Percentiles rank a stretch among this genome's conserved stretches.
Conservation (phyloP, 2,888 invertebrate genomes). For the Gasteruption jaculator region DNA sequence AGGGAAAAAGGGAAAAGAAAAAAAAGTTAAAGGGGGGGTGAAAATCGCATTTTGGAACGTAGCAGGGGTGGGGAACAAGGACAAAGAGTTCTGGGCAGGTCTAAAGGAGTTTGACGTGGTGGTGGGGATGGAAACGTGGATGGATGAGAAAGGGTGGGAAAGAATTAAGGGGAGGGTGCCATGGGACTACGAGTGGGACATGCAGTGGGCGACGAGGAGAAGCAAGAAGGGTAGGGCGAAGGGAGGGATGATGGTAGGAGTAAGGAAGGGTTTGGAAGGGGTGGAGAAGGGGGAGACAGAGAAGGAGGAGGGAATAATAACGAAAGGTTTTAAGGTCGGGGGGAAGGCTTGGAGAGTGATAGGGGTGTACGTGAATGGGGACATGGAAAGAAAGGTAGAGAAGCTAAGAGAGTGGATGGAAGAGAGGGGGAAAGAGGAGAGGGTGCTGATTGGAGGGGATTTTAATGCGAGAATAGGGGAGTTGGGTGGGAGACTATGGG, state of each 20-base stretch:
- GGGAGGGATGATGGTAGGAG: constrained; percentile 4
- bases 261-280: constrained; percentile 1
- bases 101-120: constrained; percentile 4
- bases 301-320: neutral
- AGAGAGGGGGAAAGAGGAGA: neutral
- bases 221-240: constrained; percentile 12
- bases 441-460: constrained; percentile 5
- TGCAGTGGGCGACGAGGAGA: constrained; percentile 4
- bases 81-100: constrained; percentile 4
- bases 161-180: neutral
- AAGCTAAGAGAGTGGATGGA: constrained; percentile 4
- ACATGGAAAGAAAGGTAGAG: neutral
- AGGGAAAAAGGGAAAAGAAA: too few relatives aligned
- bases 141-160: constrained; percentile 7
- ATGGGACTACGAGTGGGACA: constrained; percentile 6
- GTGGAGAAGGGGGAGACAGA: neutral
- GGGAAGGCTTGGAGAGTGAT: constrained; percentile 1
- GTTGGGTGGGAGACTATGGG: neutral
- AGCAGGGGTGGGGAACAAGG: constrained; percentile 5
- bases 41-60: constrained; percentile 9
- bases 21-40: neutral
- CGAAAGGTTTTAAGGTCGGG: neutral
- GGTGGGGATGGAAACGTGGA: constrained; percentile 7
- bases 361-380: constrained; percentile 1
- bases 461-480: constrained; percentile 8